Evolutionary conservation across 2,888 invertebrate species (phyloP), one percentile per base, ranked within the genome.

Genomic region (Platycheirus albimanus): DNA sequence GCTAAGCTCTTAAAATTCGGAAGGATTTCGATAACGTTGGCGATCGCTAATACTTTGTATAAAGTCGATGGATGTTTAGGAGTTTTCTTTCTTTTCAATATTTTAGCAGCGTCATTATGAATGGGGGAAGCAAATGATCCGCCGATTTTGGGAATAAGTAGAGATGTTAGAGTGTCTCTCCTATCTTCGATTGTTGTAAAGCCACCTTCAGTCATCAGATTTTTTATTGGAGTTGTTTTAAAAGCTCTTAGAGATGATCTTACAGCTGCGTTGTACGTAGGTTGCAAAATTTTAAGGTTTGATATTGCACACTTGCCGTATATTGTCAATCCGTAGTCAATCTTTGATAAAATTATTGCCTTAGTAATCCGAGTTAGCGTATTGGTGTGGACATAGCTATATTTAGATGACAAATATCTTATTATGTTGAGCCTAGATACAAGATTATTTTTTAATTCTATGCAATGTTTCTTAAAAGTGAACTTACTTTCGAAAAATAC

Each of bases 401-500:
- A 38, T 47, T 67, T 77, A 6, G 67, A n/a, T n/a, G n/a, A n/a
- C n/a, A n/a, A n/a, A n/a, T n/a, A n/a, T n/a, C n/a, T n/a, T n/a
- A n/a, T n/a, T 72, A 56, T 81, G 41, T 63, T 84, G 5, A 76
- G 47, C 17, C 69, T 51, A 20, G 71, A 49, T 36, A 64, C 71
- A 13, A 74, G 28, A 10, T 63, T 72, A 5, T 49, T 30, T 70
- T 56, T 77, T 49, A 83, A 33, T 19, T 61, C 45, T 13, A 38
- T 15, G 43, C 71, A 80, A 6, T 85, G 75, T 10, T 63, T 49
- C 15, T 66, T 66, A 66, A 66, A 52, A 8, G 8, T 66, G 52
- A 38, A 51, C 8, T 66, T 66, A 11, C 7, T 38, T 3, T 66
- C 51, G 3, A 66, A 49, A 30, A 66, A 11, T 17, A 66, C 11